These are phyloP conservation scores for Trichogramma evanescens DNA, from an alignment of 2,888 invertebrate genomes.

Conservation along the genomic window DNA sequence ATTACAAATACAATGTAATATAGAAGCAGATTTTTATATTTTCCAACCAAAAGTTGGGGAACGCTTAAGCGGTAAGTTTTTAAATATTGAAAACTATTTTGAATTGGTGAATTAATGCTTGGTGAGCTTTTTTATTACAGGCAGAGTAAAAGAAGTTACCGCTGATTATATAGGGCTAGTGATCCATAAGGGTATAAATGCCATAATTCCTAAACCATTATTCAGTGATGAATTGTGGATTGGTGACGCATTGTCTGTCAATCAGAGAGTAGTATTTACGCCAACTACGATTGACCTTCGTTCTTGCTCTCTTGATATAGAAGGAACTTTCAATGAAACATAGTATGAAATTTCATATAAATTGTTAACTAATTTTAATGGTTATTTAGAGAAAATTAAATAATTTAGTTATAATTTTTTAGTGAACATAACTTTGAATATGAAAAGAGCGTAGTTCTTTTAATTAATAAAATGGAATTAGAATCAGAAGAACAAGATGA, in stretches of 20 bases:
- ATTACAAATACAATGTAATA: constrained; percentile 59
- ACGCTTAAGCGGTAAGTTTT: constrained; percentile 54
- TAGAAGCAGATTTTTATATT: constrained; percentile 64
- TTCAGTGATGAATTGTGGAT: constrained; percentile 54
- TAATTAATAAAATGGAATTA: too few species aligned
- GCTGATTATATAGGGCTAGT: constrained; percentile 61
- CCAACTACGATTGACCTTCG: constrained; percentile 55
- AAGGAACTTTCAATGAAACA: constrained; percentile 55
- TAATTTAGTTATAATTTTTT: too few species aligned
- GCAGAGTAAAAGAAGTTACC: constrained; percentile 62
- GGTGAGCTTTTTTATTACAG: constrained; percentile 26
- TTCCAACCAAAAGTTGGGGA: constrained; percentile 60
- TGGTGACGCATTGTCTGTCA: constrained; percentile 53
- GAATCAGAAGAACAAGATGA: too few species aligned
- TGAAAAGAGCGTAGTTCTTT: too few species aligned
- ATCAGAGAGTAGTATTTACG: constrained; percentile 57
- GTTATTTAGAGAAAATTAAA: too few species aligned
- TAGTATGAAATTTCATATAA: constrained; percentile 19
- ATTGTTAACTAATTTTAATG: too few species aligned
- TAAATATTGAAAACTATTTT: constrained; percentile 55
- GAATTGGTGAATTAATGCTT: not conserved
- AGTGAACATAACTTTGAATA: too few species aligned
- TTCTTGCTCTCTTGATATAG: constrained; percentile 58
- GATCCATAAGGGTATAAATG: constrained; percentile 65
- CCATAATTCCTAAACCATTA: constrained; percentile 57